Evolutionary conservation across 2,113 vertebrate genomes (phyloP), one percentile per base, ranked within the genome.

Genomic region (Gallinago jamesoni): DNA sequence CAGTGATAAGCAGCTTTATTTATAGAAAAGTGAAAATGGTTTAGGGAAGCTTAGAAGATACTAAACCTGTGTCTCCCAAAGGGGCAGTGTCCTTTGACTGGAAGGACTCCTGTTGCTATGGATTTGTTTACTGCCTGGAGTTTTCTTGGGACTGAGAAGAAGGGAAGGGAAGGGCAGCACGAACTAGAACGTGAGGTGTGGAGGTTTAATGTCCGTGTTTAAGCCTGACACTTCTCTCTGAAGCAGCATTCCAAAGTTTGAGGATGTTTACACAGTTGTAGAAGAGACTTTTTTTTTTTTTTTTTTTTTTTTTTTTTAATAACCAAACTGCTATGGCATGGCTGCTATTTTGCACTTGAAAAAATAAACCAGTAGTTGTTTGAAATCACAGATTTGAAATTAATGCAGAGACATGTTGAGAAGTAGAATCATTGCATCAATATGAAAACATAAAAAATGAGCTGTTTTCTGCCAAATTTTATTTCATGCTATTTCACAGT

Each of bases 1-100:
- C 89, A 93, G 76, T 60, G 94, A 96, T 93, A 96, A 96, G 87
- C 59, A 79, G 79, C 69, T 86, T 94, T 97, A 94, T 97, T 95
- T 97, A 89, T 95, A 96, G 93, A 91, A 87, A 63, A 93, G 52
- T 76, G 74, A 78, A 93, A 96, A 95, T 81, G 69, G 53, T 94
- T 92, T 73, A 69, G 88, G 82, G 59, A 84, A 89, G 84, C 60
- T 87, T 90, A 81, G 62, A n/a, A 48, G 62, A 66, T 89, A 88
- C 43, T 77, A 87, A 91, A 53, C 39, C 74, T 48, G 53, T 75
- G 35, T 76, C 53, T 89, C 77, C 87, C 67, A 82, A 31, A 87
- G 81, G 69, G 45, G 6, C 21, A 1, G 7, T 21, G 70, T 89
- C 41, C 63, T 66, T 30, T 33, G 63, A 8, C 57, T 48, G 45